These are phyloP conservation scores for Caracal caracal DNA, from an alignment of 2,113 vertebrate species.

Conservation along the genomic window DNA sequence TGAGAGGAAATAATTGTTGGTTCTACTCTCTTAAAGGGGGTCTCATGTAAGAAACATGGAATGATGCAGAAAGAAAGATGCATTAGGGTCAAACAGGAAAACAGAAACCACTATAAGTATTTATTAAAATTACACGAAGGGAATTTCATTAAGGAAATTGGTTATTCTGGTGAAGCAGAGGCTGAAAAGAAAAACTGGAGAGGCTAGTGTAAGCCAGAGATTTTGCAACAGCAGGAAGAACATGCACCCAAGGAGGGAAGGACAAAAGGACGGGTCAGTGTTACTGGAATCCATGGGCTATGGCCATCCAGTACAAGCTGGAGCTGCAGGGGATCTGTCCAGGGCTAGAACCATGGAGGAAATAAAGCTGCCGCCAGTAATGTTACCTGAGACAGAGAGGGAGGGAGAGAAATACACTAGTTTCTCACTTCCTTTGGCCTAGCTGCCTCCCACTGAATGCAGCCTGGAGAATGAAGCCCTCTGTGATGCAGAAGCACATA, in stretches of 20 bases:
- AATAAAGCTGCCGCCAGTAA: neutral
- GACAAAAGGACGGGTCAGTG: neutral
- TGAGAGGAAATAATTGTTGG: constrained; percentile 29
- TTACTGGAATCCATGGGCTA: neutral
- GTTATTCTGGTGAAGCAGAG: neutral
- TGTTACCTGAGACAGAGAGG: neutral
- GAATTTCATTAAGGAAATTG: constrained; percentile 28
- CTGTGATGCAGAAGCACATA: neutral
- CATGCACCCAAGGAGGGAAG: neutral
- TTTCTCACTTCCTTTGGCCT: neutral
- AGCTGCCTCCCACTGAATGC: neutral
- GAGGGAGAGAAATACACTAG: neutral
- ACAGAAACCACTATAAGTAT: neutral
- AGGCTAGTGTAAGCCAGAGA: neutral
- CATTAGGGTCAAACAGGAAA: neutral
- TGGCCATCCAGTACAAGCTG: neutral
- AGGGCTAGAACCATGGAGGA: neutral
- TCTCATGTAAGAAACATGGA: neutral
- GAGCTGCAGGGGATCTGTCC: neutral
- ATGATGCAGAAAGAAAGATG: neutral
- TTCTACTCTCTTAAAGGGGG: neutral
- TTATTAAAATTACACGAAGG: neutral
- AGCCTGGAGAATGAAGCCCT: neutral
- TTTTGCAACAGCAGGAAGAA: neutral
- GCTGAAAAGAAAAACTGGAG: neutral